Conservation (phyloP, 2,797 vertebrate species). For the Tympanoctomys barrerae region DNA sequence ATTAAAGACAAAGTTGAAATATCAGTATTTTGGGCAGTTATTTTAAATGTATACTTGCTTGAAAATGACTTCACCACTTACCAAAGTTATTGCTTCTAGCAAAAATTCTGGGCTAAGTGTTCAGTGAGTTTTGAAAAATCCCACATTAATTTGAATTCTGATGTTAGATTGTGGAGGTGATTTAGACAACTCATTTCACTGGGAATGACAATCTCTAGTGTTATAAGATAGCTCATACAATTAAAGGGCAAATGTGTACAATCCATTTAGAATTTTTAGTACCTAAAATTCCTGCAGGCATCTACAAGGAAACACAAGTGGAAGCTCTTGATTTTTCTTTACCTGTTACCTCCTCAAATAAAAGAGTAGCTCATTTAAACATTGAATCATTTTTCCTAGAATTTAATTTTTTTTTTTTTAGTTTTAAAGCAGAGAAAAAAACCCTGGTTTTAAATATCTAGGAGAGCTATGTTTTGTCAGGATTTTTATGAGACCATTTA, state of each 20-base stretch:
- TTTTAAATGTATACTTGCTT: constrained; percentile 1
- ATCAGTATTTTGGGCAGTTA: not conserved
- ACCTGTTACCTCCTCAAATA: not conserved
- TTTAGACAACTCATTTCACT: not conserved
- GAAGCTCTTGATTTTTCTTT: not conserved
- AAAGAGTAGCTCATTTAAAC: not conserved
- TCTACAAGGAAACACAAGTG: not conserved
- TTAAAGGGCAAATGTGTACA: not conserved
- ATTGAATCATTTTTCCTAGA: not conserved
- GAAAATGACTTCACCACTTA: constrained; percentile 54
- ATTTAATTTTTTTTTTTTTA: not conserved
- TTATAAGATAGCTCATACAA: not conserved
- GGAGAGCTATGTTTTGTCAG: not conserved
- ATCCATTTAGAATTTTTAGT: not conserved
- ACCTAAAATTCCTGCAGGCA: not conserved
- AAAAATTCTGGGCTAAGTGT: constrained; percentile 45
- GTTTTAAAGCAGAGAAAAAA: constrained; percentile 2
- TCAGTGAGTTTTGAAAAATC: constrained; percentile 49
- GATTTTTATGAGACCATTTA: not conserved
- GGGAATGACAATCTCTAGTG: not conserved
- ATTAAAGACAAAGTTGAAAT: not conserved
- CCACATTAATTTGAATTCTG: constrained; percentile 50
- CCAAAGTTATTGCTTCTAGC: constrained; percentile 6
- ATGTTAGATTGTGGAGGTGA: not conserved
- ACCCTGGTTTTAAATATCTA: not conserved